These are phyloP conservation scores for Anhinga anhinga DNA, from an alignment of 2,113 vertebrate genomes.

Conservation along the genomic window DNA sequence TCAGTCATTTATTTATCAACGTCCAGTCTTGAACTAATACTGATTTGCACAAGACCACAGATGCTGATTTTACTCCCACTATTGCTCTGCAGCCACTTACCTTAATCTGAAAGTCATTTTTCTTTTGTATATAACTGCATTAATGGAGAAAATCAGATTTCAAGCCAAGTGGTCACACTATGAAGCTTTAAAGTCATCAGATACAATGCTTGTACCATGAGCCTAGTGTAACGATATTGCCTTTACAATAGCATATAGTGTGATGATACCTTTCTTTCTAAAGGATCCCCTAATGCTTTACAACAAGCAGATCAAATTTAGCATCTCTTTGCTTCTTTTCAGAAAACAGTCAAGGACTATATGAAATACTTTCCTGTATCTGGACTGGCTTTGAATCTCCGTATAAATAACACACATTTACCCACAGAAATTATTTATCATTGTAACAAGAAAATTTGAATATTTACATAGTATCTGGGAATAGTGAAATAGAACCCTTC, in stretches of 20 bases:
- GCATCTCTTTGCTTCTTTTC: neutral
- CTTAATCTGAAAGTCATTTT: conserved; percentile 70
- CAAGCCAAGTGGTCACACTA: conserved; percentile 54
- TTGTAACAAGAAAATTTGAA: neutral
- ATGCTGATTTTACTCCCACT: conserved; percentile 49
- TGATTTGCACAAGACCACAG: conserved; percentile 46
- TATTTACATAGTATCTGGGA: neutral
- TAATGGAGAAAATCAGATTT: conserved; percentile 70
- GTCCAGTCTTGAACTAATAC: conserved; percentile 39
- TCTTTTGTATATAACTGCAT: conserved; percentile 63
- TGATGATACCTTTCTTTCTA: neutral
- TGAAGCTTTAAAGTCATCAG: conserved; percentile 57
- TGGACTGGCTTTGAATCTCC: neutral
- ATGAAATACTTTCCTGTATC: neutral
- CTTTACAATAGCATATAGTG: neutral
- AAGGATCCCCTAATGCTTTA: neutral
- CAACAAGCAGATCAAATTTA: neutral
- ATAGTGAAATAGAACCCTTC: neutral
- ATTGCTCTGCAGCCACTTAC: conserved; percentile 30
- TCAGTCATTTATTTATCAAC: conserved; percentile 61
- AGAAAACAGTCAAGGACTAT: neutral
- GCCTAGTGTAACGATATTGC: neutral
- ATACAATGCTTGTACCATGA: conserved; percentile 57
- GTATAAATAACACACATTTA: neutral
- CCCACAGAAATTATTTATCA: neutral